Base-by-base conservation (phyloP, 2,888 invertebrate genomes). In the Hyposoter dolosus region DNA sequence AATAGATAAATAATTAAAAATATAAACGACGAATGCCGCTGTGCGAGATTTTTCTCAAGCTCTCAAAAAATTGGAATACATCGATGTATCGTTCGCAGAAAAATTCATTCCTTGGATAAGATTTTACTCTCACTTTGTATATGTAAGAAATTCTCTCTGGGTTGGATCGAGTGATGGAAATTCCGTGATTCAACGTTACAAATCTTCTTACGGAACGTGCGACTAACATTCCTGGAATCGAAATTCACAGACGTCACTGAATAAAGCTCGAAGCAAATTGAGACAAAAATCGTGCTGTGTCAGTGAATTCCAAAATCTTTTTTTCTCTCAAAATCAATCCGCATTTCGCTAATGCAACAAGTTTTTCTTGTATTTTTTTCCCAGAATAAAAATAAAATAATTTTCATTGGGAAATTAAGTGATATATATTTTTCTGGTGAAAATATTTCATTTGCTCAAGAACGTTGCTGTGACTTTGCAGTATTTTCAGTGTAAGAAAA, bases 101-200 rank as follows among this genome's bases (percentile, higher is more conserved):
- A 7, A n/a, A 47, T 53, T 35, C 5, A 47, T 7, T 35, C 32
- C n/a, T 35, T n/a, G 17, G 71, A n/a, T 47, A 17, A 47, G 17
- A 32, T 47, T 47, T 40, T 45, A 1, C 35, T 53, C 50, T 53
- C 53, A 35, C 19, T 69, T 65, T 45, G 19, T 28, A 32, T 65
- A 45, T 9, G 19, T 19, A 53, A 17, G 50, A 66, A 23, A 53
- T 78, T 69, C 19, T 28, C 68, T 19, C 53, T n/a, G 23, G 56
- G 23, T 40, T 7, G 23, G 43, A 74, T 74, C 35, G 40, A 79
- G 56, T 77, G 68, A 68, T 79, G 47, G 32, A 63, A 79, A 71
- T 79, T 60, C 45, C 56, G 45, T 23, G 71, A 60, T 60, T 45
- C 79, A 35, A 69, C 19, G 63, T 45, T 71, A 60, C 60, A 79